A percentile compares a stretch with the other conserved stretches of the same genome.
phyloP scores from a whole-genome alignment of 2,888 invertebrate species.

The Lamellibrachia satsuma region DNA sequence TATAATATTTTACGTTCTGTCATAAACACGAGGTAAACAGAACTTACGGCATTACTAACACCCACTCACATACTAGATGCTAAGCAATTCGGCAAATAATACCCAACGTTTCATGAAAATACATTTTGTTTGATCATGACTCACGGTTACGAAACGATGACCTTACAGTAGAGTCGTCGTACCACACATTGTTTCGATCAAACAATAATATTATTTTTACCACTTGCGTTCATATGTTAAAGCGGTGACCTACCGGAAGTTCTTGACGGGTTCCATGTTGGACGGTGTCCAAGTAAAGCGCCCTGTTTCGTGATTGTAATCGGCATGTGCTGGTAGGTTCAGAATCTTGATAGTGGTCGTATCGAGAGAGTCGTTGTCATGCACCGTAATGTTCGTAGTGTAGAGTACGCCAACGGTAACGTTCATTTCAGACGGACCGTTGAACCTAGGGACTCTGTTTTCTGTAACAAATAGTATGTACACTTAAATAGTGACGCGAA shows the following conservation, averaged over 20 bases:
- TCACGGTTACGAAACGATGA: background rate
- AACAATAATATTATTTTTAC: no score
- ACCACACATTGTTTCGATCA: no score
- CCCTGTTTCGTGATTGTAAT: background rate
- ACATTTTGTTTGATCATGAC: background rate
- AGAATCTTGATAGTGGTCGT: slow-evolving; percentile 2
- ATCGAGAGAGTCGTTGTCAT: slow-evolving; percentile 6
- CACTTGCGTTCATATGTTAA: background rate
- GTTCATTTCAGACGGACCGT: slow-evolving; percentile 7
- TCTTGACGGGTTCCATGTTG: slow-evolving; percentile 23
- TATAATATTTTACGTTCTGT: no score
- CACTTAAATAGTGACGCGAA: no score
- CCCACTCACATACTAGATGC: no score
- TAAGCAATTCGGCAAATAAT: no score
- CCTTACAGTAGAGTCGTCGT: no score
- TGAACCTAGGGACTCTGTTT: slow-evolving; percentile 6
- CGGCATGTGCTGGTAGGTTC: background rate
- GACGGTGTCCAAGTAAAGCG: background rate
- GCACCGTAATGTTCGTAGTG: background rate
- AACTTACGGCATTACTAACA: no score
- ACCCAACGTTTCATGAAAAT: no score
- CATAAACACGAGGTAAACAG: no score
- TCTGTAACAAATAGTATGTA: background rate
- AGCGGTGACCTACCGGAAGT: background rate
- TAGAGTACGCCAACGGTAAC: background rate